Percentiles rank a stretch among this genome's conserved stretches.
These are phyloP conservation scores for Antheraea mylitta DNA, from an alignment of 1,140 invertebrate genomes.

Conservation along the genomic window DNA sequence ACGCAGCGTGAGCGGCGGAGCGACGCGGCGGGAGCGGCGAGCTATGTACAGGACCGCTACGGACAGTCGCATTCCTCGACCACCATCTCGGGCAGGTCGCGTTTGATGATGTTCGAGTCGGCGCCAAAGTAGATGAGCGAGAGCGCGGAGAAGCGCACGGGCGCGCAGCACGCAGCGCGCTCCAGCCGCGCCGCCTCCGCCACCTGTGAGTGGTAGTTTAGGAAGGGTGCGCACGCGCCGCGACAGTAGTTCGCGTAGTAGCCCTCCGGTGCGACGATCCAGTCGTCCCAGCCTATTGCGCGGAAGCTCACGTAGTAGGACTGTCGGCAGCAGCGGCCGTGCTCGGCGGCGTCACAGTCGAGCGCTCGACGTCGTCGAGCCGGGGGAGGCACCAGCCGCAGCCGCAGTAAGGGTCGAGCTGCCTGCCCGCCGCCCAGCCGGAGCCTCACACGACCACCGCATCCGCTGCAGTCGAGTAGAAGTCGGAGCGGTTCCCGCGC, in stretches of 20 bases:
- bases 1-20: constrained; percentile 37
- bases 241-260: constrained; percentile 97
- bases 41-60: constrained; percentile 75
- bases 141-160: constrained; percentile 94
- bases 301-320: constrained; percentile 94
- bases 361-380: constrained; percentile 87
- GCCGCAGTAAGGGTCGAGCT: constrained; percentile 90
- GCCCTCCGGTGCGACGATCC: constrained; percentile 94
- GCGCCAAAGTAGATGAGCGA: constrained; percentile 96
- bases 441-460: constrained; percentile 85
- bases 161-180: constrained; percentile 95
- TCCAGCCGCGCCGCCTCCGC: constrained; percentile 93
- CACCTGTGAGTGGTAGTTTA: constrained; percentile 93
- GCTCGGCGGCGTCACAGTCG: constrained; percentile 87
- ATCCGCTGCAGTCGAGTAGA: constrained; percentile 91
- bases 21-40: constrained; percentile 40
- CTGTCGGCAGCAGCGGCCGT: constrained; percentile 93
- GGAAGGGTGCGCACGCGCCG: constrained; percentile 90
- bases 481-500: constrained; percentile 83
- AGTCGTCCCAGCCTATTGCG: constrained; percentile 95
- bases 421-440: constrained; percentile 78
- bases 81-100: constrained; percentile 97
- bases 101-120: constrained; percentile 94
- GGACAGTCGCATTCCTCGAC: constrained; percentile 97
- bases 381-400: constrained; percentile 86